Evolutionary conservation across 2,113 vertebrate genomes (phyloP).

Genomic region (Holacanthus passer): DNA sequence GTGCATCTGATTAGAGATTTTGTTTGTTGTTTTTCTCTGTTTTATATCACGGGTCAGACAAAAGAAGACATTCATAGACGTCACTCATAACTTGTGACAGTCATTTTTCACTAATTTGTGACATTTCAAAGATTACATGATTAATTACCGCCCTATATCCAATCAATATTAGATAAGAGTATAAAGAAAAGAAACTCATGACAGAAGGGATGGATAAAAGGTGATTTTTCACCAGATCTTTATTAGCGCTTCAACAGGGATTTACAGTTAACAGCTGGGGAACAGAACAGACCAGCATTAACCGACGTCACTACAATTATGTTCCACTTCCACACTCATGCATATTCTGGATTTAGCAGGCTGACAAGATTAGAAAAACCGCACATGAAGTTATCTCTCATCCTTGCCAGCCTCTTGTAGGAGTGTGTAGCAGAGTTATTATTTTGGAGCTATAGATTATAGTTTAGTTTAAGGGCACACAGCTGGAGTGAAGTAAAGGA

Average conservation of each 20-base stretch:
- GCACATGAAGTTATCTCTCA: neutral
- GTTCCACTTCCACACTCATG: slow-evolving; percentile 36
- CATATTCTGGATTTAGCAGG: slow-evolving; percentile 14
- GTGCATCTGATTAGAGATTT: neutral
- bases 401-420: slow-evolving; percentile 7
- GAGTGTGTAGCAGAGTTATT: slow-evolving; percentile 29
- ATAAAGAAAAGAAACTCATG: neutral
- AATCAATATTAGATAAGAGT: neutral
- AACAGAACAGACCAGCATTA: slow-evolving; percentile 25
- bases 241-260: slow-evolving; percentile 59
- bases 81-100: too few species aligned
- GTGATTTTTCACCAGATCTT: slow-evolving; percentile 36
- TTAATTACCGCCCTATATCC: neutral
- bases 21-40: neutral
- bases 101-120: too few species aligned
- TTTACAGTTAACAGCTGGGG: slow-evolving; percentile 49
- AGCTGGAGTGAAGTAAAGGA: slow-evolving; percentile 33
- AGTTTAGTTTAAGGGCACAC: slow-evolving; percentile 23
- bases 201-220: neutral
- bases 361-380: neutral
- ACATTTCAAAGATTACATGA: neutral
- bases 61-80: neutral
- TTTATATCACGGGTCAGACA: neutral
- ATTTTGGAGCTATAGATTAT: neutral
- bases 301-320: neutral